phyloP scores from a whole-genome alignment of 2,888 invertebrate species.

The Siphlonurus alternatus region DNA sequence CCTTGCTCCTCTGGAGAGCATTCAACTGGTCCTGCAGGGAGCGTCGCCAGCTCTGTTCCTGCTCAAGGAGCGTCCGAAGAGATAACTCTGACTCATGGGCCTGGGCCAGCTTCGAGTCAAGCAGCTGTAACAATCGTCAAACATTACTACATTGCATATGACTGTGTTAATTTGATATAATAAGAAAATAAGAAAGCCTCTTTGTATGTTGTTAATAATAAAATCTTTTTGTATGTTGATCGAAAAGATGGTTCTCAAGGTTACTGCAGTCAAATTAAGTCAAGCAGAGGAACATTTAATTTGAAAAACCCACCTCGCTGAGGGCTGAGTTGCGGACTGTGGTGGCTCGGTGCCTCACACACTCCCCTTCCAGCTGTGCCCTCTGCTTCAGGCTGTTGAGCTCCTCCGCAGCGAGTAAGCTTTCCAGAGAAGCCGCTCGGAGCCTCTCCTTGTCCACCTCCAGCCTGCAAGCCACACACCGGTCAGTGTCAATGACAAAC shows the following conservation, averaged over 20 bases:
- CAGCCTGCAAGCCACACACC: not conserved
- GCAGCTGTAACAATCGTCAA: not conserved
- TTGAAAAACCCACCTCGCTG: not conserved
- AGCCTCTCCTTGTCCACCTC: not conserved
- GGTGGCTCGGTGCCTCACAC: not conserved
- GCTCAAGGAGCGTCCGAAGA: not conserved
- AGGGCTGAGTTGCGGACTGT: not conserved
- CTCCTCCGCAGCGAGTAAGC: not conserved
- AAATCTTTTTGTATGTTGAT: no score
- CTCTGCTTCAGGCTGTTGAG: not conserved
- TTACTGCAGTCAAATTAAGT: no score
- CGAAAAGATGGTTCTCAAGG: no score
- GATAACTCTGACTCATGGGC: not conserved
- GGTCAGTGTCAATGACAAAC: no score
- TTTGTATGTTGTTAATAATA: no score
- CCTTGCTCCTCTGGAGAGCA: not conserved
- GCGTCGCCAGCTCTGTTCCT: not conserved
- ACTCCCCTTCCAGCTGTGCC: not conserved
- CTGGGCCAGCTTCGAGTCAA: not conserved
- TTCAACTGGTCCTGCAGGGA: not conserved
- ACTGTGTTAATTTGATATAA: not conserved
- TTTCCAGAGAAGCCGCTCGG: not conserved
- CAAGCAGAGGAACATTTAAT: no score
- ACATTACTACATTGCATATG: not conserved
- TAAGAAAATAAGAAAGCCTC: no score